Evolutionary conservation across 2,888 invertebrate species (phyloP), one percentile per base, ranked within the genome.

Genomic region (Dolichopus griseipennis): DNA sequence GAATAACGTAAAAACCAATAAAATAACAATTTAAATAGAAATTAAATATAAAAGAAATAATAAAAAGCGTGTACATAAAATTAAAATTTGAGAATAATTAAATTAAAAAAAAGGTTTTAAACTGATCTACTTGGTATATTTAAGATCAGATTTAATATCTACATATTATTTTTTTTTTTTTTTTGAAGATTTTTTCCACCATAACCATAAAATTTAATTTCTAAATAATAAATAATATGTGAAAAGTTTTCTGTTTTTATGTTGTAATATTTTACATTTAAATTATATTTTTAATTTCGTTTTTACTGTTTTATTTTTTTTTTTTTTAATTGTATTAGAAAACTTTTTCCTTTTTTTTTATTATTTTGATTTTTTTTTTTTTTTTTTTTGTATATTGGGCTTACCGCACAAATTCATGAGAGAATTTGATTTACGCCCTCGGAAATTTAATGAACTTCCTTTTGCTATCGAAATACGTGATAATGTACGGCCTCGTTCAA

Each of bases 351-450:
- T 52, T 52, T 52, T 18, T 52, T 18, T 52, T 6, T 18, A 18
- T 41, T 4, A 41, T 41, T 41, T 41, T 41, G 3, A 7, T 41
- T 41, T 41, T 6, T 72, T 70, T 69, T 67, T 71, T 71, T 65
- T 68, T 70, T 65, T 72, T 72, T 71, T 71, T 74, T 72, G 69
- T 69, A 71, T 76, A 78, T 79, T 79, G 83, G 83, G 87, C 93
- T 93, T 93, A 93, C 93, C 93, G 88, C 92, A 92, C 88, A 93
- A 87, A 88, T 93, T 93, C 92, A 93, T 92, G 86, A 93, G 89
- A 83, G 93, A 93, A 89, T 91, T 93, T 85, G 93, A 93, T 87
- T 93, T 93, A 89, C 93, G 90, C 81, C 87, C 87, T 87, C 91
- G 91, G 89, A 92, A 91, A 90, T 90, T 91, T 84, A 89, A 85